A percentile compares a stretch with the other conserved stretches of the same genome.
These are phyloP conservation scores for Craseonycteris thonglongyai DNA, from an alignment of 2,113 vertebrate genomes.

Conservation along the genomic window DNA sequence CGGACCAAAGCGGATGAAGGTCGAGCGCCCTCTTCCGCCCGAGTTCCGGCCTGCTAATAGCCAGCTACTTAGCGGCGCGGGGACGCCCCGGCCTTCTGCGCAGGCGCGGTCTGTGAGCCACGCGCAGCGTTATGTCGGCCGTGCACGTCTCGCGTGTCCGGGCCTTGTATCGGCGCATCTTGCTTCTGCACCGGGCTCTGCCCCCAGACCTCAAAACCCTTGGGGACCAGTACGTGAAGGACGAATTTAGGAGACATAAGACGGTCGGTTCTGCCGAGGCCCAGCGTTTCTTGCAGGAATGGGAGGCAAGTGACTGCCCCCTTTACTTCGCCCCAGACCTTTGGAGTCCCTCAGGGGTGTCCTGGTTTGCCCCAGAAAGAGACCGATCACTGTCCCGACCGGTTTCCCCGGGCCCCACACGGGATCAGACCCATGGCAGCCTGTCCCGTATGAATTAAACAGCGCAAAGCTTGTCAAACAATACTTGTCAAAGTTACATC, in stretches of 20 bases:
- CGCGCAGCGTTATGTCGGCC: background rate
- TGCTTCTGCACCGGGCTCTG: conserved; percentile 86
- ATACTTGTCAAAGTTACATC: background rate
- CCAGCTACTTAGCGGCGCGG: accelerated
- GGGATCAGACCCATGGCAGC: background rate
- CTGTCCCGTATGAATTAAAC: background rate
- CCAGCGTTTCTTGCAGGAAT: conserved; percentile 87
- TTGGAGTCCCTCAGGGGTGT: background rate
- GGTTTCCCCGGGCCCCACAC: background rate
- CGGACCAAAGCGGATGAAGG: conserved; percentile 40
- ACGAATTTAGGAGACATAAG: conserved; percentile 89
- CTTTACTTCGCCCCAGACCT: background rate
- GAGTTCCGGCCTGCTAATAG: accelerated
- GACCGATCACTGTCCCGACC: background rate
- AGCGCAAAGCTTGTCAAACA: background rate
- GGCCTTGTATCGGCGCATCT: conserved; percentile 84
- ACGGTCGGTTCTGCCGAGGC: conserved; percentile 76
- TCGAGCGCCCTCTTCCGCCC: background rate
- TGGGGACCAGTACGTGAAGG: conserved; percentile 91
- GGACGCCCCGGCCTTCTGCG: background rate
- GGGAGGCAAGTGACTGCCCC: conserved; percentile 83
- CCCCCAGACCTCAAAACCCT: conserved; percentile 85
- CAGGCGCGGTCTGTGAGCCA: background rate
- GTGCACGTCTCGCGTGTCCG: conserved; percentile 77
- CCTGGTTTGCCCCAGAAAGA: background rate